phyloP scores from a whole-genome alignment of 35 echinoderm and acorn worm species.

The Acanthaster planci region DNA sequence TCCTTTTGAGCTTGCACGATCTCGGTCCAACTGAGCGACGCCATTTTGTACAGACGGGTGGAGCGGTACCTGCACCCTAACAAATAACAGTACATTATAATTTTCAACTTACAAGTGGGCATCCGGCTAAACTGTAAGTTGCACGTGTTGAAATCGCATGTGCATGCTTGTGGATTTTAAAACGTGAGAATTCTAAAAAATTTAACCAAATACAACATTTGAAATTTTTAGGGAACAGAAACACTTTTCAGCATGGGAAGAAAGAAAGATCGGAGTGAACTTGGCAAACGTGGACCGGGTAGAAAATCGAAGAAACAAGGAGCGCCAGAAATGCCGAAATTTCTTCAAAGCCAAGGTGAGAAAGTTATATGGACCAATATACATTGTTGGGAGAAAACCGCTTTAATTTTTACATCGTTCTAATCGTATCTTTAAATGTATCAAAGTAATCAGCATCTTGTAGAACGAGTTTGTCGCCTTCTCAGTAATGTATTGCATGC shows the following conservation, averaged over 20 bases:
- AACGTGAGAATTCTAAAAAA: too few relatives aligned
- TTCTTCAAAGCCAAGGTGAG: conserved; percentile 13
- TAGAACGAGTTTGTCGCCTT: too few relatives aligned
- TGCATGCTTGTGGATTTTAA: not conserved
- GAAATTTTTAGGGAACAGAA: too few relatives aligned
- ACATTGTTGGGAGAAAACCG: not conserved
- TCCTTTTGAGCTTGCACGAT: conserved; percentile 60
- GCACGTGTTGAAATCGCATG: conserved; percentile 10
- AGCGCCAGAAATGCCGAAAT: conserved; percentile 40
- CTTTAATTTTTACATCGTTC: too few relatives aligned
- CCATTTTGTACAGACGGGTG: conserved; percentile 18
- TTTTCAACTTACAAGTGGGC: too few relatives aligned
- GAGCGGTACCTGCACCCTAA: not conserved
- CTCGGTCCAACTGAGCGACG: conserved; percentile 44
- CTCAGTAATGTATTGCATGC: not conserved
- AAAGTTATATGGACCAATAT: not conserved
- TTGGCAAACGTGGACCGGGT: conserved; percentile 41
- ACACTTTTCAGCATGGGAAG: conserved; percentile 35
- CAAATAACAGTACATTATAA: too few relatives aligned
- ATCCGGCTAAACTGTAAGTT: not conserved
- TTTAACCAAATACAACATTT: too few relatives aligned
- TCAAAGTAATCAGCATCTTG: too few relatives aligned
- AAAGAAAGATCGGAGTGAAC: conserved; percentile 53
- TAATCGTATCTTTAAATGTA: too few relatives aligned
- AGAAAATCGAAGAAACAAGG: conserved; percentile 58